Evolutionary conservation across 2,888 invertebrate genomes (phyloP).

Genomic region (Acanthococcus lagerstroemiae): DNA sequence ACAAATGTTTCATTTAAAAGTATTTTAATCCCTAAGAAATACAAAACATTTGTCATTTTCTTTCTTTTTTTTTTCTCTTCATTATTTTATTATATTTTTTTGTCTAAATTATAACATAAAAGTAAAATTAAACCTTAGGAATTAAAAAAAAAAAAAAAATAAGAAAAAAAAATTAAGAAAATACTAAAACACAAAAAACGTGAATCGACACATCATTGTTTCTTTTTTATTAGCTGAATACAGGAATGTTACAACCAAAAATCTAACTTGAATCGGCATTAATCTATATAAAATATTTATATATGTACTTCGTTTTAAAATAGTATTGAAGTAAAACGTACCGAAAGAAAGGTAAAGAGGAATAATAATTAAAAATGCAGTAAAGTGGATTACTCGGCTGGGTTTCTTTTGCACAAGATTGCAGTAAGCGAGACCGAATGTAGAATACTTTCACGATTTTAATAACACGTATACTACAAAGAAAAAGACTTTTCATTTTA

Average conservation of each 20-base stretch:
- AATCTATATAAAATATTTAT: no score
- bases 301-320: no score
- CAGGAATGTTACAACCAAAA: constrained; percentile 20
- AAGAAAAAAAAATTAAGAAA: constrained; percentile 17
- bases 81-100: background rate
- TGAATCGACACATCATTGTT: constrained; percentile 14
- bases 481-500: no score
- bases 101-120: constrained; percentile 15
- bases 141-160: constrained; percentile 20
- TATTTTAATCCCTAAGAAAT: constrained; percentile 29
- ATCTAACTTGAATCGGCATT: constrained; percentile 4
- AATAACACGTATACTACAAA: no score
- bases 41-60: constrained; percentile 25
- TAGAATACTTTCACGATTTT: no score
- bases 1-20: constrained; percentile 28
- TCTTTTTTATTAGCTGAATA: constrained; percentile 19
- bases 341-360: no score
- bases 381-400: no score
- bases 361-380: no score
- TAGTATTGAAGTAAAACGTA: no score
- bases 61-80: constrained; percentile 16
- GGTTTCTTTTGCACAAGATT: no score
- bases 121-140: constrained; percentile 20
- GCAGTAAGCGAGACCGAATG: no score
- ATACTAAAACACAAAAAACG: constrained; percentile 16